These are phyloP conservation scores for Lycocorax pyrrhopterus DNA, from an alignment of 2,113 vertebrate species.

Conservation along the genomic window DNA sequence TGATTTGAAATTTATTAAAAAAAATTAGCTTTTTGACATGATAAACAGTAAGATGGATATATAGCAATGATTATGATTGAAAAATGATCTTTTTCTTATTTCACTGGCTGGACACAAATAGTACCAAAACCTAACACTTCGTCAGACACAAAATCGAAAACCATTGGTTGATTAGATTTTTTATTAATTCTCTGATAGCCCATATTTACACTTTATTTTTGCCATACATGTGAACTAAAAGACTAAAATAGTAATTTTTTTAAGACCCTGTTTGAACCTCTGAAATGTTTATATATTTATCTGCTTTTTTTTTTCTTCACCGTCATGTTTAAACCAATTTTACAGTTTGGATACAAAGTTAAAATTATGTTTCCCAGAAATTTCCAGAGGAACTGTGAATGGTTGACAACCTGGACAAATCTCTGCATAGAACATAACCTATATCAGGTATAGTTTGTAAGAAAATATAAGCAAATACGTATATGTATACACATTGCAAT, in stretches of 20 bases:
- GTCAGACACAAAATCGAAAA: neutral
- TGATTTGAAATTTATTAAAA: neutral
- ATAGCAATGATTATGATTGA: neutral
- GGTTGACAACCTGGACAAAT: neutral
- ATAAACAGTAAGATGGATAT: neutral
- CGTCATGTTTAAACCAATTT: neutral
- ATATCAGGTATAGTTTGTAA: neutral
- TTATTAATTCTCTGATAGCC: neutral
- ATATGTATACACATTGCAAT: neutral
- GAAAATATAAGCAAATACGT: neutral
- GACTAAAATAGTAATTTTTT: neutral
- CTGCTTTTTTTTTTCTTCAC: neutral
- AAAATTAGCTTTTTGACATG: neutral
- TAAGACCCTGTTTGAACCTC: neutral
- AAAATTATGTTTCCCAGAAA: neutral
- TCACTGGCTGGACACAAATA: neutral
- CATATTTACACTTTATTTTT: neutral
- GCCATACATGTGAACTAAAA: neutral
- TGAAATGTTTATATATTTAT: neutral
- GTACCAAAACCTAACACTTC: neutral
- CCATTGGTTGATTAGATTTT: neutral
- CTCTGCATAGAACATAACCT: neutral
- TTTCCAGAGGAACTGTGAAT: neutral
- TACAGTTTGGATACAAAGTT: neutral
- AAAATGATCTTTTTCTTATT: neutral